Percentiles rank a stretch among this genome's conserved stretches.
Conservation (phyloP, 53 echinoderm and acorn worm genomes). For the Luidia sarsii region DNA sequence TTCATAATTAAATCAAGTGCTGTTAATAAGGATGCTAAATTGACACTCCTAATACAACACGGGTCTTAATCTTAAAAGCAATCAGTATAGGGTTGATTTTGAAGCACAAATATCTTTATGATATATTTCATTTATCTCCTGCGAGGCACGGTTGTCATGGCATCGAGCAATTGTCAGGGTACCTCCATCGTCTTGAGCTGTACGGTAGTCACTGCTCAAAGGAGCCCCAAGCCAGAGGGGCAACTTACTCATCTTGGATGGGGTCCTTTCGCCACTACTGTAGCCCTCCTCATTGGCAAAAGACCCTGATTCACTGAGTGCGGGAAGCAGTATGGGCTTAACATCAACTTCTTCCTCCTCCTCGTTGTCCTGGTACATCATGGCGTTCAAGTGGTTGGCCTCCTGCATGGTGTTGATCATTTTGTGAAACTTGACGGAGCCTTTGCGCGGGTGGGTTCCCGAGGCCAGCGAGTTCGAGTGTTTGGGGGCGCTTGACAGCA, state of each 20-base stretch:
- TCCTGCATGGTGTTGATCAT: constrained; percentile 47
- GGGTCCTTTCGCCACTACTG: constrained; percentile 19
- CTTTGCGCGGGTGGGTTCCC: not conserved
- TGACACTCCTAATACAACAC: too few relatives aligned
- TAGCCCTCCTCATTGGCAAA: not conserved
- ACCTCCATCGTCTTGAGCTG: too few relatives aligned
- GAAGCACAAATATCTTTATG: too few relatives aligned
- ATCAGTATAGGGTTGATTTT: too few relatives aligned
- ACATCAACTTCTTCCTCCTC: constrained; percentile 11
- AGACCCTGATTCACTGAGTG: not conserved
- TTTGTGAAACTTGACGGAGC: constrained; percentile 20
- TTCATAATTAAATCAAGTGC: too few relatives aligned
- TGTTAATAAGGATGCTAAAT: too few relatives aligned
- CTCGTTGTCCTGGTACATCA: not conserved
- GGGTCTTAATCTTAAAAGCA: too few relatives aligned
- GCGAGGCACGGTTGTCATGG: too few relatives aligned
- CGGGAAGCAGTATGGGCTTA: constrained; percentile 20
- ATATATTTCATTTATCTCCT: too few relatives aligned
- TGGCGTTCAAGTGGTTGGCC: constrained; percentile 36
- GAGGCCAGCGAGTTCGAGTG: not conserved
- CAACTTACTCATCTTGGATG: constrained; percentile 52
- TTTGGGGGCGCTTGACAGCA: constrained; percentile 10
- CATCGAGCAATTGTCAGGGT: too few relatives aligned
- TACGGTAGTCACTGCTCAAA: too few relatives aligned
- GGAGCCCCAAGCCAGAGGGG: too few relatives aligned